These are phyloP conservation scores for Melanostoma mellinum DNA, from an alignment of 2,888 invertebrate genomes.

Conservation along the genomic window DNA sequence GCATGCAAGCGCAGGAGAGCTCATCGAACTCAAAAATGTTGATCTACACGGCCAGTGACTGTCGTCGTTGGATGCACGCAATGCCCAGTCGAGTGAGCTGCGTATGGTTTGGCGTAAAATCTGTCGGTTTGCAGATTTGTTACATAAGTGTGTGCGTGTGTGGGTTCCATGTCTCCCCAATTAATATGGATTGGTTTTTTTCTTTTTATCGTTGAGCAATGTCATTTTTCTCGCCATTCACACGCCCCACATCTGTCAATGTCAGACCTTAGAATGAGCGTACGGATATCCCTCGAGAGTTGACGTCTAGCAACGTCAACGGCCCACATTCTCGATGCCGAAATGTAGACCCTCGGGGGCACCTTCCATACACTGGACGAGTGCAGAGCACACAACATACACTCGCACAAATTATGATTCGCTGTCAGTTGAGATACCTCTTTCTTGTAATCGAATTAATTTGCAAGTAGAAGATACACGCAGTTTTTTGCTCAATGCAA, in stretches of 20 bases:
- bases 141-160: conserved; percentile 25
- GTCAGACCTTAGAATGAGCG: conserved; percentile 47
- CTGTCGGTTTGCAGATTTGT: conserved; percentile 59
- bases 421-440: conserved; percentile 43
- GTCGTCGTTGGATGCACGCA: conserved; percentile 28
- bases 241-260: conserved; percentile 67
- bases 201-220: conserved; percentile 20
- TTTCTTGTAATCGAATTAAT: conserved; percentile 67
- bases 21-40: conserved; percentile 52
- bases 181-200: conserved; percentile 21
- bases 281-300: conserved; percentile 29
- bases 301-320: conserved; percentile 25
- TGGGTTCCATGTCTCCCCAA: conserved; percentile 41
- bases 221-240: conserved; percentile 60
- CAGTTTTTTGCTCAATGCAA: neutral
- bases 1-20: conserved; percentile 38
- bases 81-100: conserved; percentile 13
- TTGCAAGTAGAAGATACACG: conserved; percentile 48
- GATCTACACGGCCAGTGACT: conserved; percentile 24
- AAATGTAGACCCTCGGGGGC: conserved; percentile 15
- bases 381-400: conserved; percentile 35
- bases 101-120: conserved; percentile 18
- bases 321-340: conserved; percentile 42
- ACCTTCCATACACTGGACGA: conserved; percentile 9
- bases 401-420: conserved; percentile 58